A percentile compares a stretch with the other conserved stretches of the same genome.
Conservation (phyloP, 2,888 invertebrate species). For the Acanthopleura granulata region DNA sequence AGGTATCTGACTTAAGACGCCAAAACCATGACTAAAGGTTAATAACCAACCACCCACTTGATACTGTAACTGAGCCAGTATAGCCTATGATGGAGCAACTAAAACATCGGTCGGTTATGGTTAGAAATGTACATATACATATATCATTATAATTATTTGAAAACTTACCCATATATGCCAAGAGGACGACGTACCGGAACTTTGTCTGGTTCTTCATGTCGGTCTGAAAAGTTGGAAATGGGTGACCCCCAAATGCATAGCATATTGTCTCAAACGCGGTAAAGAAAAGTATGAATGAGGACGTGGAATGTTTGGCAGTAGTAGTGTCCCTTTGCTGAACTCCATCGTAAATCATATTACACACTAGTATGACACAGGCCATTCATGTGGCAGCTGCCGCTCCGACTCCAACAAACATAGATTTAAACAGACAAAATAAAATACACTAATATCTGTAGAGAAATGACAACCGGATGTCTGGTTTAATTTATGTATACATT, state of each 20-base stretch:
- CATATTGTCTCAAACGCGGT: constrained; percentile 79
- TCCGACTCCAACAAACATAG: background rate
- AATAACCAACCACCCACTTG: no score
- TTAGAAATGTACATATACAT: no score
- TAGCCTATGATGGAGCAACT: no score
- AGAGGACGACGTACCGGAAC: constrained; percentile 80
- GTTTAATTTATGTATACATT: no score
- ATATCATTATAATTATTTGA: background rate
- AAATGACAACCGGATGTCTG: no score
- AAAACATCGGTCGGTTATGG: no score
- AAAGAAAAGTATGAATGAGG: constrained; percentile 76
- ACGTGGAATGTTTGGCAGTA: constrained; percentile 36
- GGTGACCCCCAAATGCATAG: constrained; percentile 82
- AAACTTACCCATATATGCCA: constrained; percentile 78
- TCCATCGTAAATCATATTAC: constrained; percentile 72
- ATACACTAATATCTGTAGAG: no score
- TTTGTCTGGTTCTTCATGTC: constrained; percentile 87
- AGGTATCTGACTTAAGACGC: no score
- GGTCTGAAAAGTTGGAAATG: constrained; percentile 89
- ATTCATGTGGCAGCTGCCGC: constrained; percentile 72
- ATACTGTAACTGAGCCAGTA: no score
- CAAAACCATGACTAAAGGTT: no score
- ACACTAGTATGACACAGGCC: constrained; percentile 77
- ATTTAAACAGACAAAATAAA: background rate
- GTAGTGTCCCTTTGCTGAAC: constrained; percentile 69